phyloP scores from a whole-genome alignment of 2,797 vertebrate genomes.

The Otus scops region DNA sequence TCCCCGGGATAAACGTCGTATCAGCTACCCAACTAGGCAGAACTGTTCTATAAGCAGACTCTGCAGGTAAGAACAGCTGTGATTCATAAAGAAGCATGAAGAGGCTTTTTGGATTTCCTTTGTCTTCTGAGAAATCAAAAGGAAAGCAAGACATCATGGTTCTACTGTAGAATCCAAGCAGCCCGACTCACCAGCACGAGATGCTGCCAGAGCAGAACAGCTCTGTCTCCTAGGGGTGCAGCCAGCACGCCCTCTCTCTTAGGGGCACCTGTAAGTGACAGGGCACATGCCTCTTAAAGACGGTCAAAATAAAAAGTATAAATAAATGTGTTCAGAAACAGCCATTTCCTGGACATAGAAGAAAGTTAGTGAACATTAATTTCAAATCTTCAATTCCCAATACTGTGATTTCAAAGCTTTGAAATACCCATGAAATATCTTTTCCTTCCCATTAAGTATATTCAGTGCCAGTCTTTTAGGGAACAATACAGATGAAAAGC shows the following conservation, averaged over 20 bases:
- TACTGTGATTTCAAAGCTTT: not conserved
- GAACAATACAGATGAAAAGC: not conserved
- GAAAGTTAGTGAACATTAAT: not conserved
- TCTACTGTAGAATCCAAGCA: not conserved
- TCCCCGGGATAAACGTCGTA: not conserved
- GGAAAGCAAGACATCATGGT: not conserved
- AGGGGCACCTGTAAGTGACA: fast-evolving
- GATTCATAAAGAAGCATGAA: not conserved
- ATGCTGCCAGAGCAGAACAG: not conserved
- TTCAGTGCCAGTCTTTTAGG: not conserved
- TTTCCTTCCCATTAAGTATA: not conserved
- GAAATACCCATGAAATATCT: not conserved
- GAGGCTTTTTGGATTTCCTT: not conserved
- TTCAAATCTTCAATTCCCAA: not conserved
- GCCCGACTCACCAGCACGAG: not conserved
- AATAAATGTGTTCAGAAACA: not conserved
- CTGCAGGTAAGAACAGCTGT: slow-evolving; percentile 18
- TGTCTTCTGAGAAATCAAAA: not conserved
- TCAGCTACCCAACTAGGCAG: not conserved
- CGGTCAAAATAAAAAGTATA: not conserved
- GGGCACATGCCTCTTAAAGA: not conserved
- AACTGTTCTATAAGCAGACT: not conserved
- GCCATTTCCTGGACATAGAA: not conserved
- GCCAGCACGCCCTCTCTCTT: not conserved
- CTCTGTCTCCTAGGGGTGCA: not conserved